These are phyloP conservation scores for Myotis myotis DNA, from an alignment of 2,797 vertebrate species.

Conservation along the genomic window DNA sequence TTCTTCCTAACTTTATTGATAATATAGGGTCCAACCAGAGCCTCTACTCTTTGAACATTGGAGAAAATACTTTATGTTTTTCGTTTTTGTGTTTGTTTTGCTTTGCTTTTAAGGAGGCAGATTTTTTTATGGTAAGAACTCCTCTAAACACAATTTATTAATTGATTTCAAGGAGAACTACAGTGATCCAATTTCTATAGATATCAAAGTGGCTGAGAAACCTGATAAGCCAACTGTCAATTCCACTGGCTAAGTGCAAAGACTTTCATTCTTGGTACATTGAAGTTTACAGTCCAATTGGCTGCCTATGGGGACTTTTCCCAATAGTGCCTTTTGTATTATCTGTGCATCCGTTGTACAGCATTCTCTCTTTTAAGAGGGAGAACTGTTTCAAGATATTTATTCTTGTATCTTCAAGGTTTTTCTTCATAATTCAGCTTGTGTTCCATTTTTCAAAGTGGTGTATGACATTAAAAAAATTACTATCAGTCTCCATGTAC, in stretches of 20 bases:
- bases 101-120: neutral
- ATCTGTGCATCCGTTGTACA: neutral
- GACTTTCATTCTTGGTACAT: neutral
- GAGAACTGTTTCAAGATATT: neutral
- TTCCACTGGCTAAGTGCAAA: neutral
- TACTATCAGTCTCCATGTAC: neutral
- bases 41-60: neutral
- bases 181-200: neutral
- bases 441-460: neutral
- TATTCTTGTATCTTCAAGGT: neutral
- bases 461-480: neutral
- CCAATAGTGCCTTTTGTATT: neutral
- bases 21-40: neutral
- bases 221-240: neutral
- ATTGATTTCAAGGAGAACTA: neutral
- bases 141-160: neutral
- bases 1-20: neutral
- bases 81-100: neutral
- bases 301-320: neutral
- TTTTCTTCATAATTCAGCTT: neutral
- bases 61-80: neutral
- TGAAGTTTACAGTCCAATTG: neutral
- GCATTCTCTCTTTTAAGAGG: neutral
- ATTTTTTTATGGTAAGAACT: neutral
- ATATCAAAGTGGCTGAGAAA: neutral